Evolutionary conservation across 37 sponge, comb jelly and placozoan genomes (phyloP).

Genomic region (Bolinopsis microptera): DNA sequence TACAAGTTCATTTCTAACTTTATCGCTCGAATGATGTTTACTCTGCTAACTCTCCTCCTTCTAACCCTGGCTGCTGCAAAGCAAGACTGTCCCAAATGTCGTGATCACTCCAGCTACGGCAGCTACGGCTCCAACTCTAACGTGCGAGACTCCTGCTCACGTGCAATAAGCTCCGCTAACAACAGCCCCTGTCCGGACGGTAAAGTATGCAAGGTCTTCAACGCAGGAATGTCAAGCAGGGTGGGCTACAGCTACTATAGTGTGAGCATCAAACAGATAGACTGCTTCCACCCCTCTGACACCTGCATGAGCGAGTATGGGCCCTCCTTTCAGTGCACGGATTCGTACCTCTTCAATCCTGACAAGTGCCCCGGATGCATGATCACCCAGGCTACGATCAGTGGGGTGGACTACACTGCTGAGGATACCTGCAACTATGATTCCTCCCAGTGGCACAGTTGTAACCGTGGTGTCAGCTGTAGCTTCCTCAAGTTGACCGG

Average conservation of each 20-base stretch:
- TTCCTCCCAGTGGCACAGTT: background rate
- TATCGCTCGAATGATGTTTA: no score
- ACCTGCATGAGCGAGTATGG: background rate
- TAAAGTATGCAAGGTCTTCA: background rate
- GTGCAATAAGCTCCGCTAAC: background rate
- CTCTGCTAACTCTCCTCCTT: background rate
- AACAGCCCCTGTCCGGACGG: conserved; percentile 10
- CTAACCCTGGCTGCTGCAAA: background rate
- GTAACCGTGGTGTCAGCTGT: background rate
- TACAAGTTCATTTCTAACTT: no score
- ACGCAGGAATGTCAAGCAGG: background rate
- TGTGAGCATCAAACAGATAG: background rate
- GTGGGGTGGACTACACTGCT: background rate
- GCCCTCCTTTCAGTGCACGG: background rate
- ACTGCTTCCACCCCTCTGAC: background rate
- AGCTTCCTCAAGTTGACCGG: background rate
- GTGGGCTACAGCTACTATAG: background rate
- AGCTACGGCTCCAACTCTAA: background rate
- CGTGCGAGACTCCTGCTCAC: background rate
- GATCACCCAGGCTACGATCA: background rate
- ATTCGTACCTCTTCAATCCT: background rate
- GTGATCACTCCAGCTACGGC: background rate
- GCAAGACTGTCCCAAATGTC: background rate
- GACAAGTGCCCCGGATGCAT: background rate
- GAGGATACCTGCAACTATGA: background rate